Percentiles rank a stretch among this genome's conserved stretches.
phyloP scores from a whole-genome alignment of 2,888 invertebrate species.

The Eutolmus rufibarbis region DNA sequence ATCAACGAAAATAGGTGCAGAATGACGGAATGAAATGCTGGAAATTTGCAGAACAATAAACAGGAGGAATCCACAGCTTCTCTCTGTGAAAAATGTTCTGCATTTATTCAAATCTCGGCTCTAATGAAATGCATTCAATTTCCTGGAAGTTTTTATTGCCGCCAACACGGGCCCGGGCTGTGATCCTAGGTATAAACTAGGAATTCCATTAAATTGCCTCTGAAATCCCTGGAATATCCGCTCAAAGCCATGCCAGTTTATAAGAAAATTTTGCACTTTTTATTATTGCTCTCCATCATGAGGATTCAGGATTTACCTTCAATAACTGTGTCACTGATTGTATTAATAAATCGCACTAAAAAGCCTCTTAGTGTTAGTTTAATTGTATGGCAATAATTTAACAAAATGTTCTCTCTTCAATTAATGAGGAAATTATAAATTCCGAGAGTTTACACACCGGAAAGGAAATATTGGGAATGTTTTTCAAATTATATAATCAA shows the following conservation, averaged over 20 bases:
- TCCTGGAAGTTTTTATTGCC: neutral
- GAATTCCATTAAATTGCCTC: neutral
- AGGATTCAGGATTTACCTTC: neutral
- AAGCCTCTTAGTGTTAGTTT: neutral
- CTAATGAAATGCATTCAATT: neutral
- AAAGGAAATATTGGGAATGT: neutral
- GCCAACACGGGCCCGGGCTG: neutral
- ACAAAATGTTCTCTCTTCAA: neutral
- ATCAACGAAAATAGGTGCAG: neutral
- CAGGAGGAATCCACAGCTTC: neutral
- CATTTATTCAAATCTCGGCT: neutral
- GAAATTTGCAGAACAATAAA: neutral
- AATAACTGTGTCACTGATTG: neutral
- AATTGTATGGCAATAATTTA: neutral
- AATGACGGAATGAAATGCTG: neutral
- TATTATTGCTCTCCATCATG: neutral
- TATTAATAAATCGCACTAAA: neutral
- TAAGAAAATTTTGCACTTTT: neutral
- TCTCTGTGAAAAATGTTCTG: neutral
- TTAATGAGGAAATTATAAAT: neutral
- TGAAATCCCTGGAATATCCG: neutral
- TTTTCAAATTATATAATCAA: neutral
- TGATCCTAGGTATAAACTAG: neutral
- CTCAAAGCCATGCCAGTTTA: neutral
- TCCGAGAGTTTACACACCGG: neutral